These are phyloP conservation scores for Malurus alboscapulatus DNA, from an alignment of 2,113 vertebrate species.

Conservation along the genomic window DNA sequence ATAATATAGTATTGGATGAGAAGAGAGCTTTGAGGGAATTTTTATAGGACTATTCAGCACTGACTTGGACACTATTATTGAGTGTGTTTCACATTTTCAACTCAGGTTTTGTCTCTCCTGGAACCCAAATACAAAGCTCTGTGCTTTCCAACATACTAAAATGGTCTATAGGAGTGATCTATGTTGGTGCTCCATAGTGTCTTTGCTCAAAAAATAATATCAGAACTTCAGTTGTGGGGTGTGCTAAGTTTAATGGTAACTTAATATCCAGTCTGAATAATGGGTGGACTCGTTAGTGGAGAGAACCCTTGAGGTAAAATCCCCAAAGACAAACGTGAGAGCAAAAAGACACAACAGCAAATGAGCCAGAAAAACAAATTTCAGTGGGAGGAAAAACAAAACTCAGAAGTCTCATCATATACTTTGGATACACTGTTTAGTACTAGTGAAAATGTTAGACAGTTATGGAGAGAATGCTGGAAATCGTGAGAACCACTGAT, in stretches of 20 bases:
- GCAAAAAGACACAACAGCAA: background rate
- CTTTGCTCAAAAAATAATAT: background rate
- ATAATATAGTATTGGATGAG: background rate
- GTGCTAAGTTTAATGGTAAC: background rate
- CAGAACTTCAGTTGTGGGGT: background rate
- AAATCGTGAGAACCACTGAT: background rate
- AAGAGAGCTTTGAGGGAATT: background rate
- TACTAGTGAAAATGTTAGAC: background rate
- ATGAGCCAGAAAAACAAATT: background rate
- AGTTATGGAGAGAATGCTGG: background rate
- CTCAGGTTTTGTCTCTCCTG: background rate
- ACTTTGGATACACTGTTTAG: background rate
- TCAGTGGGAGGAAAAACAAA: background rate
- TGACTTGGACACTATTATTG: background rate
- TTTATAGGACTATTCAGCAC: background rate
- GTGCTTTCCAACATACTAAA: background rate
- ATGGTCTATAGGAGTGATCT: background rate
- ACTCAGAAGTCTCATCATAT: background rate
- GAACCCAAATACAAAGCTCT: background rate
- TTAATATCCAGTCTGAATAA: background rate
- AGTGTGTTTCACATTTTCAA: background rate
- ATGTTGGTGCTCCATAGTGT: background rate
- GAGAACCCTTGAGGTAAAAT: background rate
- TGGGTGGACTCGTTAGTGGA: rapidly evolving
- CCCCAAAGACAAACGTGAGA: background rate